Percentiles rank a stretch among this genome's conserved stretches.
Conservation (phyloP, 2,797 vertebrate species). For the Crenichthys baileyi region DNA sequence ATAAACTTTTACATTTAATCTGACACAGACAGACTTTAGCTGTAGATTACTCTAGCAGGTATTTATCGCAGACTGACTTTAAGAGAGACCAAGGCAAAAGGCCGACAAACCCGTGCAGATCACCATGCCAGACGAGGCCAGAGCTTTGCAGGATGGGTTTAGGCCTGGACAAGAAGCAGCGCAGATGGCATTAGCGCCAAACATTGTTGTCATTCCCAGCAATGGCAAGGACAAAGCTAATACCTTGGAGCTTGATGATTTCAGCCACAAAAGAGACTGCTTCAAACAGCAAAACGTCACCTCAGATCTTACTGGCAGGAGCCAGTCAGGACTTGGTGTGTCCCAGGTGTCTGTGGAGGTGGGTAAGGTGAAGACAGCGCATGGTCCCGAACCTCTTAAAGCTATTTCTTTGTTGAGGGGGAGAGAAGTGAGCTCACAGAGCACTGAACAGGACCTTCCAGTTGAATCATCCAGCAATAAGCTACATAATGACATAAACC, state of each 20-base stretch:
- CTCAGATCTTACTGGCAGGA: not conserved
- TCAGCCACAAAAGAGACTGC: conserved; percentile 2
- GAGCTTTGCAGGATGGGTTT: conserved; percentile 8
- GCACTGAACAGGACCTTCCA: not conserved
- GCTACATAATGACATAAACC: conserved; percentile 1
- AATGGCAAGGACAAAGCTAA: conserved; percentile 13
- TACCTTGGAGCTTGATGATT: conserved; percentile 47
- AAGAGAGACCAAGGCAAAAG: conserved; percentile 13
- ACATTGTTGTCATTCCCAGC: conserved; percentile 9
- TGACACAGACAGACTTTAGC: not conserved
- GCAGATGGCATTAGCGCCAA: conserved; percentile 13
- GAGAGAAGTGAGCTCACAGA: not conserved
- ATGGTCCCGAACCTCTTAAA: conserved; percentile 39
- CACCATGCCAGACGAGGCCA: conserved; percentile 59
- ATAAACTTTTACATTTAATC: not conserved
- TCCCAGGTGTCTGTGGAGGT: conserved; percentile 47
- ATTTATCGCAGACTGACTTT: conserved; percentile 17
- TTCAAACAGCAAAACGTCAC: not conserved
- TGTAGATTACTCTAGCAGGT: not conserved
- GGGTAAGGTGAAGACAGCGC: conserved; percentile 53
- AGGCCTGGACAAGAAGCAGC: conserved; percentile 4
- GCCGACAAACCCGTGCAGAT: conserved; percentile 14
- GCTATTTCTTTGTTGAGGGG: conserved; percentile 24
- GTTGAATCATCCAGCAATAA: not conserved
- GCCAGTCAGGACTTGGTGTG: not conserved